Conservation (phyloP, 2,113 vertebrate species). For the Gobio gobio region DNA sequence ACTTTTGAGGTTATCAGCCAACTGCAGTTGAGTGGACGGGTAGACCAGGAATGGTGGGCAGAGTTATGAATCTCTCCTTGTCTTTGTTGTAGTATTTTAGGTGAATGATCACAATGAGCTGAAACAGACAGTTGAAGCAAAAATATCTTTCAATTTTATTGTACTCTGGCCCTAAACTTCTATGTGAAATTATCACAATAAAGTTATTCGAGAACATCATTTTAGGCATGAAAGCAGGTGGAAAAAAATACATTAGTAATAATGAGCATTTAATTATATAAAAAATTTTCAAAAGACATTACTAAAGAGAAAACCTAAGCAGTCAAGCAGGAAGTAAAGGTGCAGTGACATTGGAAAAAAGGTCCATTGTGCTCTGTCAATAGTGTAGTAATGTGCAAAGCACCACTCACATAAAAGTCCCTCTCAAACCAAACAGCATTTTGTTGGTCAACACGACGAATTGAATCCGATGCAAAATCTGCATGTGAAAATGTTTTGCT, state of each 20-base stretch:
- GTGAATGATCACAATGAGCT: conserved; percentile 69
- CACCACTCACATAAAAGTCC: not conserved
- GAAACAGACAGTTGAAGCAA: not conserved
- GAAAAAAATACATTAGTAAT: not conserved
- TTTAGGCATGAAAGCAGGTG: not conserved
- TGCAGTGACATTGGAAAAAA: not conserved
- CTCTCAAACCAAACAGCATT: not conserved
- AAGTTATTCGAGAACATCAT: not conserved
- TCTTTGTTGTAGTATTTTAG: conserved; percentile 66
- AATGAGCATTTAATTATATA: not conserved
- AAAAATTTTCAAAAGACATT: not conserved
- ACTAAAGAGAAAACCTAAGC: not conserved
- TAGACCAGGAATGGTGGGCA: conserved; percentile 68
- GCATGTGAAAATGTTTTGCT: too few species aligned
- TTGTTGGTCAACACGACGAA: not conserved
- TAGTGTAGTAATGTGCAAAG: not conserved
- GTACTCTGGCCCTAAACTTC: not conserved
- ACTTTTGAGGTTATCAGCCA: conserved; percentile 73
- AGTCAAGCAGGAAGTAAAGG: not conserved
- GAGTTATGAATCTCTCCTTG: conserved; percentile 75
- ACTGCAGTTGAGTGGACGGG: conserved; percentile 68
- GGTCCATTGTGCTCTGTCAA: not conserved
- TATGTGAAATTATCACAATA: not conserved
- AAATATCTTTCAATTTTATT: not conserved
- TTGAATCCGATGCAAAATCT: too few species aligned